Percentiles rank a stretch among this genome's conserved stretches.
These are phyloP conservation scores for Thunnus albacares DNA, from an alignment of 2,797 vertebrate genomes.

Conservation along the genomic window DNA sequence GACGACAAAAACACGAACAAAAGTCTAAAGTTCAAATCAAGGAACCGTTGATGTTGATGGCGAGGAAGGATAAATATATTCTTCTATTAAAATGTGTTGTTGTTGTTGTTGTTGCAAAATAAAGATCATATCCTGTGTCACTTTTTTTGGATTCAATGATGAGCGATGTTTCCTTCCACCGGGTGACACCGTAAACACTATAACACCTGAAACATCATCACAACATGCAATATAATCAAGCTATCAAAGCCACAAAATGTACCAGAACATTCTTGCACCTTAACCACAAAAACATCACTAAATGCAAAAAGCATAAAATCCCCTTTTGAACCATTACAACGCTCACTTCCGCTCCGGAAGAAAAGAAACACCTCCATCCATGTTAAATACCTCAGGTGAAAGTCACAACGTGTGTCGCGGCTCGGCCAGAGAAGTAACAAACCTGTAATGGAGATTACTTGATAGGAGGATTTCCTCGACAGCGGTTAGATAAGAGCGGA, in stretches of 20 bases:
- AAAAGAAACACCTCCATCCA: background rate
- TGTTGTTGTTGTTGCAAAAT: background rate
- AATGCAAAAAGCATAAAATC: background rate
- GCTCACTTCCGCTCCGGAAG: no score
- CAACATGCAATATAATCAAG: background rate
- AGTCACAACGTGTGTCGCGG: background rate
- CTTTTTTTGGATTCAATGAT: background rate
- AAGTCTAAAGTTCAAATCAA: background rate
- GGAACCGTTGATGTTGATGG: background rate
- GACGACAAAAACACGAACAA: background rate
- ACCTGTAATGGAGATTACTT: background rate
- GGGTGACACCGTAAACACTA: background rate
- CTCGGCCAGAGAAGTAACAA: background rate
- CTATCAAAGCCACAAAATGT: background rate
- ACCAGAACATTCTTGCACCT: background rate
- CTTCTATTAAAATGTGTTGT: background rate
- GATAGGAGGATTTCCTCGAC: constrained; percentile 30
- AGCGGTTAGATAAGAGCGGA: constrained; percentile 11
- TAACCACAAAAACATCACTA: background rate
- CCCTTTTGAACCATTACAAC: background rate
- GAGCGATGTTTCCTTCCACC: background rate
- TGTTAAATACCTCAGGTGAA: background rate
- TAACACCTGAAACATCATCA: background rate
- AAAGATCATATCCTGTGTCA: background rate
- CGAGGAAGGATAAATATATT: constrained; percentile 2